Evolutionary conservation across 1,140 invertebrate genomes (phyloP).

Genomic region (Halesus radiatus): DNA sequence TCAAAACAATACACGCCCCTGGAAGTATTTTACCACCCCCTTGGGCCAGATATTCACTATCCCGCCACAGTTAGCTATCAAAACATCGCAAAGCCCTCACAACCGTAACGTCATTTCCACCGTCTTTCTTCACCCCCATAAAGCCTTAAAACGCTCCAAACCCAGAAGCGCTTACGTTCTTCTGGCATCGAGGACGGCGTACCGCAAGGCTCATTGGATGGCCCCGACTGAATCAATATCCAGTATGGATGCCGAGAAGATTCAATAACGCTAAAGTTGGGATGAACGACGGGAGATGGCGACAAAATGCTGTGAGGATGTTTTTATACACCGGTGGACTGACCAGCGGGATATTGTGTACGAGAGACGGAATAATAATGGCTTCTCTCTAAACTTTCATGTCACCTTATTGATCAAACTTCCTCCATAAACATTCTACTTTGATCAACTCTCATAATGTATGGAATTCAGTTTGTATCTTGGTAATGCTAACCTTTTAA

Average conservation of each 20-base stretch:
- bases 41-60: constrained; percentile 57
- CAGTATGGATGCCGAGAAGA: constrained; percentile 55
- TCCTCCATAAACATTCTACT: constrained; percentile 4
- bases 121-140: not conserved
- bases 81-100: constrained; percentile 51
- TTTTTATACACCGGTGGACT: constrained; percentile 45
- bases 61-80: constrained; percentile 58
- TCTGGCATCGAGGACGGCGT: not conserved
- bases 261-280: constrained; percentile 57
- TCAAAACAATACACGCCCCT: constrained; percentile 40
- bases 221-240: constrained; percentile 56
- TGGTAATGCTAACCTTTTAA: no score
- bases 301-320: constrained; percentile 50
- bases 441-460: not conserved
- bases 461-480: no score
- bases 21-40: constrained; percentile 51
- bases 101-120: constrained; percentile 38
- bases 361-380: constrained; percentile 22
- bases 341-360: constrained; percentile 1
- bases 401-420: constrained; percentile 13
- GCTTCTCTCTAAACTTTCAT: constrained; percentile 8
- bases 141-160: not conserved
- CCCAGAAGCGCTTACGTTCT: constrained; percentile 24
- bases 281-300: constrained; percentile 46
- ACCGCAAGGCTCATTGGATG: constrained; percentile 24